Conservation (phyloP, 1,140 invertebrate species). For the Leptinotarsa texana region DNA sequence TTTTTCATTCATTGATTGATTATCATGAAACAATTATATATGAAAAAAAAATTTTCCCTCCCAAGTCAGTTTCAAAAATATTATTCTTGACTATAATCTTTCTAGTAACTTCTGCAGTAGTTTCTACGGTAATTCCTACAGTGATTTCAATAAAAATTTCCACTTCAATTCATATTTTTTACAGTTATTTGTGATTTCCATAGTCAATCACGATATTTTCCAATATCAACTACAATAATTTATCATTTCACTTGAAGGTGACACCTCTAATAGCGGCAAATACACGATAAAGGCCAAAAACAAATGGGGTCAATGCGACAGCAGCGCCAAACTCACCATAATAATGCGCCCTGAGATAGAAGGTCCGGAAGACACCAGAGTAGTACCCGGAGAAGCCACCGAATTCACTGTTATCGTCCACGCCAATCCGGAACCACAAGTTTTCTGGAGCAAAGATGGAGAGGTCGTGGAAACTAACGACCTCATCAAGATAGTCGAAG, state of each 20-base stretch:
- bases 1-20: no score
- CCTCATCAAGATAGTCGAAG: constrained; percentile 64
- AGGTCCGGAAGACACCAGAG: constrained; percentile 71
- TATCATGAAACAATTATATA: no score
- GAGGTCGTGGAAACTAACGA: constrained; percentile 63
- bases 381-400: constrained; percentile 71
- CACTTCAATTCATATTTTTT: no score
- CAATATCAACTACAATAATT: neutral
- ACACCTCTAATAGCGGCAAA: constrained; percentile 75
- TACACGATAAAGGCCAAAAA: constrained; percentile 81
- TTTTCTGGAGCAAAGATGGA: constrained; percentile 74
- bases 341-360: constrained; percentile 75
- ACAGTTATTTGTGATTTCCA: no score
- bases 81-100: no score
- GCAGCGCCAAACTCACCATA: constrained; percentile 73
- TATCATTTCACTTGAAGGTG: constrained; percentile 56
- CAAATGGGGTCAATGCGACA: constrained; percentile 72
- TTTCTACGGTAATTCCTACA: no score
- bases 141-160: no score
- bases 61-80: no score
- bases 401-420: constrained; percentile 72
- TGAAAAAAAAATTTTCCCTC: no score
- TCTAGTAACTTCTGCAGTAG: no score
- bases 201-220: neutral
- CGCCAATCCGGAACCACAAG: constrained; percentile 77